A percentile compares a stretch with the other conserved stretches of the same genome.
Evolutionary conservation across 2,113 vertebrate species (phyloP).

Genomic region (Hypanus sabinus): DNA sequence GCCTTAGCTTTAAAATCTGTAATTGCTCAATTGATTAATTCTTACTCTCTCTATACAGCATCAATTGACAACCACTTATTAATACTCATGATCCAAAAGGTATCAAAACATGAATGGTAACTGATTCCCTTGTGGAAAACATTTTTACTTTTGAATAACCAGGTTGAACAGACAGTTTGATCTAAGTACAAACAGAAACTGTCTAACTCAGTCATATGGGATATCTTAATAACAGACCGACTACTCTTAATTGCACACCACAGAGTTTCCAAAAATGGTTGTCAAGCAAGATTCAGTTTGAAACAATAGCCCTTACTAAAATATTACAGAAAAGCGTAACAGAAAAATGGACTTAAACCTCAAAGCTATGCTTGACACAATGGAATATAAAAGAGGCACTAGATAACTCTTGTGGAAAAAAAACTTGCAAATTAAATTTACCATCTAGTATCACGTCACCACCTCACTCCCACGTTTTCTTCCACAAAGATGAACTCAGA

Average conservation of each 20-base stretch:
- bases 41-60: background rate
- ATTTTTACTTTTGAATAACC: background rate
- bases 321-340: background rate
- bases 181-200: background rate
- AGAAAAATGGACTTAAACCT: background rate
- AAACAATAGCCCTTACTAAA: background rate
- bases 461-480: too few species aligned
- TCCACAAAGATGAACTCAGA: background rate
- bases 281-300: background rate
- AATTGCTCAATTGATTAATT: background rate
- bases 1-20: background rate
- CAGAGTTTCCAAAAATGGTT: background rate
- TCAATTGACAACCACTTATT: too few species aligned
- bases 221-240: background rate
- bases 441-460: background rate
- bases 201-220: background rate
- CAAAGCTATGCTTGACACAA: background rate
- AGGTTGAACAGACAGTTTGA: background rate
- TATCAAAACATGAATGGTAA: background rate
- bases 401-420: background rate
- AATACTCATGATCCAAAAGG: too few species aligned
- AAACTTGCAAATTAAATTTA: background rate
- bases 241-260: background rate
- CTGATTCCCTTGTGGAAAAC: background rate
- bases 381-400: background rate